Base-by-base conservation (phyloP, 1,140 invertebrate species). In the Ooceraea biroi region DNA sequence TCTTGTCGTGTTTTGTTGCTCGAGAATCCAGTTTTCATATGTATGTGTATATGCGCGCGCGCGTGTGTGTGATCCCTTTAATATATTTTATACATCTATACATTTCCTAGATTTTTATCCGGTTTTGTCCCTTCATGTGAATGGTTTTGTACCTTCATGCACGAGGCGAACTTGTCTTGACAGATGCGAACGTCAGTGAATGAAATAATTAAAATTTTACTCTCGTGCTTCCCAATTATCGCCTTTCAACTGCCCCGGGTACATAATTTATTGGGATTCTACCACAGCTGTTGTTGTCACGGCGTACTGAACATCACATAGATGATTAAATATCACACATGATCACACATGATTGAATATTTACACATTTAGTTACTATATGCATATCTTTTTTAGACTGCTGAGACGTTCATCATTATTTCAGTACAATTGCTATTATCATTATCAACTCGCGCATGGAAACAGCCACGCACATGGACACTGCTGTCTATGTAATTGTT, bases 131-230 rank as follows among this genome's bases (percentile, higher is more conserved):
- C 30, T 55, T 7, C 25, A 0, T 10, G 25, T 17, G 22, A 60
- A 14, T n/a, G n/a, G n/a, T n/a, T n/a, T n/a, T n/a, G n/a, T n/a
- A n/a, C n/a, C n/a, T n/a, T n/a, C n/a, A n/a, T n/a, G n/a, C 36
- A 19, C n/a, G 8, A 76, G 19, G 2, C 30, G 52, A 52, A 41
- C 0, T 78, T 55, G 11, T 27, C 44, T 77, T 50, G 7, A 41
- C 27, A 17, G n/a, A 65, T 22, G 44, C 3, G n/a, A n/a, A 30
- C 0, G 19, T 57, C 14, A 27, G 11, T 12, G 19, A n/a, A n/a
- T 69, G 44, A 68, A 57, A 30, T 44, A 68, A 78, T 68, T 68
- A 46, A 69, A 25, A 3, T 78, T 78, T 78, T 69, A 69, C 44
- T 69, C 12, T 0, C 12, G 17, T 55, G 12, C 57, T 3, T 30